Percentiles rank a stretch among this genome's conserved stretches.
Evolutionary conservation across 2,888 invertebrate species (phyloP).

Genomic region (Cantharis nigra): DNA sequence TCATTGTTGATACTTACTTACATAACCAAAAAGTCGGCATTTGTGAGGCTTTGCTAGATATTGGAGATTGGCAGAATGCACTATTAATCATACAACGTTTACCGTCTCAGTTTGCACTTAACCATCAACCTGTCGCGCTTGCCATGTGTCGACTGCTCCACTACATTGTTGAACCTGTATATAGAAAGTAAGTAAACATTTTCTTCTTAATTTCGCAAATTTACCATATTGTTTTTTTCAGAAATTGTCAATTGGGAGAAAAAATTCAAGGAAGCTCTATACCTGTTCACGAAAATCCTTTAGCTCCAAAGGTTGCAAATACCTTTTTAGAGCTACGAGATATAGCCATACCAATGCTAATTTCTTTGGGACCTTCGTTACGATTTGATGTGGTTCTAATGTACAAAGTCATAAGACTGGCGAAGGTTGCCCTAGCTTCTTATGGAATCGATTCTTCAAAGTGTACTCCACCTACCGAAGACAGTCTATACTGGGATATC

Average conservation of each 20-base stretch:
- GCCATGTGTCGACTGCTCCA: constrained; percentile 82
- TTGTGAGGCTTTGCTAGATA: constrained; percentile 82
- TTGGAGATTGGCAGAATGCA: constrained; percentile 92
- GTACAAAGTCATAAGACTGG: constrained; percentile 76
- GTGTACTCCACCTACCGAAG: constrained; percentile 49
- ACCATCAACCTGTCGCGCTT: constrained; percentile 76
- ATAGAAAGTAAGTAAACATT: constrained; percentile 66
- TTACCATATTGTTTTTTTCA: constrained; percentile 53
- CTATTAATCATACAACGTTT: constrained; percentile 77
- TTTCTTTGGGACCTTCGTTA: constrained; percentile 84
- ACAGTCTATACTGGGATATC: constrained; percentile 79
- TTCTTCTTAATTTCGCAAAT: not conserved
- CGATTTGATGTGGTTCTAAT: constrained; percentile 87
- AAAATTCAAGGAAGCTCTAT: constrained; percentile 68
- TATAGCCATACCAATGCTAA: constrained; percentile 82
- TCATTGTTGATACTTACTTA: constrained; percentile 63
- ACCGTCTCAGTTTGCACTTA: constrained; percentile 79
- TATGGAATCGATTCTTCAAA: constrained; percentile 46
- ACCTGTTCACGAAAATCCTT: constrained; percentile 58
- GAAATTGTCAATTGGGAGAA: constrained; percentile 74
- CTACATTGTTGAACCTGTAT: constrained; percentile 83
- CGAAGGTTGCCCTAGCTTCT: constrained; percentile 51
- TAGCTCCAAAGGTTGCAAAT: constrained; percentile 70
- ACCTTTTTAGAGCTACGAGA: constrained; percentile 75
- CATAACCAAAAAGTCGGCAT: constrained; percentile 93